Evolutionary conservation across 2,797 vertebrate genomes (phyloP).

Genomic region (Gymnodraco acuticeps): DNA sequence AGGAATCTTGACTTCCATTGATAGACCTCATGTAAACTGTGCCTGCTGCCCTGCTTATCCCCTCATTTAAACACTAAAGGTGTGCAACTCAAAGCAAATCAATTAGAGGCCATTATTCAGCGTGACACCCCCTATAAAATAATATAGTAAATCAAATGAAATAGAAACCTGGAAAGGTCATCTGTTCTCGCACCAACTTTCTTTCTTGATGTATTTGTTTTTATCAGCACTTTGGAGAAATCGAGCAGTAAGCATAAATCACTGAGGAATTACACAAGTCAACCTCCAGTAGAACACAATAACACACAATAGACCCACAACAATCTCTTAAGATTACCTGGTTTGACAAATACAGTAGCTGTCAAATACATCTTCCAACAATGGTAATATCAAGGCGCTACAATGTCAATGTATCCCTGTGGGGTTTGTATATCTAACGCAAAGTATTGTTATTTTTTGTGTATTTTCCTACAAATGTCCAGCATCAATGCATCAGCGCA

Average conservation of each 20-base stretch:
- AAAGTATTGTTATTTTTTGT: no score
- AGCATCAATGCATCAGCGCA: no score
- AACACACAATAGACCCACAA: constrained; percentile 13
- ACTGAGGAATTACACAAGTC: constrained; percentile 1
- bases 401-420: no score
- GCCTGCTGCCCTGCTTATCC: constrained; percentile 8
- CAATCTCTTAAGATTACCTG: background rate
- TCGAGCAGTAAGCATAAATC: constrained; percentile 22
- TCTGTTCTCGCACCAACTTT: constrained; percentile 20
- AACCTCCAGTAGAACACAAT: constrained; percentile 1
- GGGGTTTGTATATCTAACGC: no score
- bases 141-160: constrained; percentile 46
- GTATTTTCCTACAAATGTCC: no score
- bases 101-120: constrained; percentile 45
- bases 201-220: constrained; percentile 43
- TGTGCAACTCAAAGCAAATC: constrained; percentile 43
- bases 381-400: no score
- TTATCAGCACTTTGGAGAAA: constrained; percentile 47
- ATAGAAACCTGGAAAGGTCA: constrained; percentile 43
- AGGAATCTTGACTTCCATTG: background rate
- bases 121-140: constrained; percentile 38
- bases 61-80: constrained; percentile 12
- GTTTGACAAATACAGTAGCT: constrained; percentile 1
- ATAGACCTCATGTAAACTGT: background rate
- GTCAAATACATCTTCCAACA: background rate